Evolutionary conservation across 2,888 invertebrate species (phyloP).

Genomic region (Hemithea aestivaria): DNA sequence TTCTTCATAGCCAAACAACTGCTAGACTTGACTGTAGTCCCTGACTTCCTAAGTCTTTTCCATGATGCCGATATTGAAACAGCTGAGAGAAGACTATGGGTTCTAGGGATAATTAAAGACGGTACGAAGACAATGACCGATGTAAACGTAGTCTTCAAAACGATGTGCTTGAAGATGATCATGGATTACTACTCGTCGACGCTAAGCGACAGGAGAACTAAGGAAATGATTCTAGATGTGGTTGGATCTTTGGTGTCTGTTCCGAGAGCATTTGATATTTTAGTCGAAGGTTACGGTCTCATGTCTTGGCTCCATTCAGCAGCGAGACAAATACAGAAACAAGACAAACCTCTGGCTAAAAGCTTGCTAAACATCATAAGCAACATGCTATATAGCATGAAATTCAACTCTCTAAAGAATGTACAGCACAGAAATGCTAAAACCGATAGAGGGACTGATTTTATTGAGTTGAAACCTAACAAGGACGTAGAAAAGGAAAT

Average conservation of each 20-base stretch:
- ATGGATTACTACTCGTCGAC: conserved; percentile 83
- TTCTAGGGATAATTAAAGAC: conserved; percentile 86
- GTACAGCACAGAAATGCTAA: conserved; percentile 33
- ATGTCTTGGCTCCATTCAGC: conserved; percentile 82
- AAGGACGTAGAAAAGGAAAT: conserved; percentile 62
- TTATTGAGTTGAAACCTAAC: conserved; percentile 53
- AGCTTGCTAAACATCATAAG: conserved; percentile 43
- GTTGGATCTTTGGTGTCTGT: conserved; percentile 81
- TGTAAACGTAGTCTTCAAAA: conserved; percentile 84
- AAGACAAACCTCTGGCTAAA: conserved; percentile 45
- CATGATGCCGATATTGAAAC: conserved; percentile 87
- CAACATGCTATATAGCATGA: conserved; percentile 52
- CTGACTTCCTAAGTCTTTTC: conserved; percentile 91
- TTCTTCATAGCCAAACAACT: conserved; percentile 88
- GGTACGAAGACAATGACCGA: conserved; percentile 88
- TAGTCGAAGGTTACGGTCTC: conserved; percentile 84
- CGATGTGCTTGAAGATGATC: conserved; percentile 87
- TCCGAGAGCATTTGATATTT: conserved; percentile 81
- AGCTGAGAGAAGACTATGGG: conserved; percentile 85
- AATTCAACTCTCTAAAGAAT: conserved; percentile 46
- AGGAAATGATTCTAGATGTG: conserved; percentile 83
- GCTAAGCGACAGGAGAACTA: conserved; percentile 80
- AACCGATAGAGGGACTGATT: conserved; percentile 35
- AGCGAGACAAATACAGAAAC: conserved; percentile 42
- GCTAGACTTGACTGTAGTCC: conserved; percentile 88